Percentiles rank a stretch among this genome's conserved stretches.
Evolutionary conservation across 2,113 vertebrate genomes (phyloP).

Genomic region (Uropsilus gracilis): DNA sequence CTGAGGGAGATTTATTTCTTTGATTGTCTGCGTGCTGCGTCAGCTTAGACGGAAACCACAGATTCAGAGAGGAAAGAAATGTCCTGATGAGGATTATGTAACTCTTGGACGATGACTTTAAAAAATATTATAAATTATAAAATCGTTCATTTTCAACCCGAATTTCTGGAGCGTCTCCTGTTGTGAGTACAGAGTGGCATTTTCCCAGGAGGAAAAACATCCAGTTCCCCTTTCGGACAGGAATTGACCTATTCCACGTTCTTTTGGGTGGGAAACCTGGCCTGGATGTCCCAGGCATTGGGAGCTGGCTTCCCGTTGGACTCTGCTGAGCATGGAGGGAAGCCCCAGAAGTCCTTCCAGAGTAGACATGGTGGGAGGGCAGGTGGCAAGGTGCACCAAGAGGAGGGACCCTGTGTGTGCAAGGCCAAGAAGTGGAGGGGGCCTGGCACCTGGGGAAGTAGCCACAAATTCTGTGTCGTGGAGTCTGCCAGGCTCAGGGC

Average conservation of each 20-base stretch:
- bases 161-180: not conserved
- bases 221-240: not conserved
- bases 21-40: conserved; percentile 19
- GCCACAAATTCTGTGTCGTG: accelerated
- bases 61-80: not conserved
- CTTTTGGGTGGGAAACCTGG: not conserved
- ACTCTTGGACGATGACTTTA: conserved; percentile 12
- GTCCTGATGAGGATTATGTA: conserved; percentile 41
- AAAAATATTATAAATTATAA: conserved; percentile 36
- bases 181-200: not conserved
- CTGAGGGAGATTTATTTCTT: conserved; percentile 36
- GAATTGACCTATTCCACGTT: not conserved
- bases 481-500: not conserved
- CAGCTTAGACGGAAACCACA: conserved; percentile 69
- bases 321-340: not conserved
- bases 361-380: too few species aligned
- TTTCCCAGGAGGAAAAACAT: not conserved
- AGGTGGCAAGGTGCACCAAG: accelerated
- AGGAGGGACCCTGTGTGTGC: accelerated
- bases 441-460: not conserved
- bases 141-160: conserved; percentile 44
- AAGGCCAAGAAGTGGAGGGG: not conserved
- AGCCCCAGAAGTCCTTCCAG: not conserved
- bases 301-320: not conserved
- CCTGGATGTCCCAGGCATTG: too few species aligned